Conservation (phyloP, 2,888 invertebrate species). For the Shargacucullia verbasci region DNA sequence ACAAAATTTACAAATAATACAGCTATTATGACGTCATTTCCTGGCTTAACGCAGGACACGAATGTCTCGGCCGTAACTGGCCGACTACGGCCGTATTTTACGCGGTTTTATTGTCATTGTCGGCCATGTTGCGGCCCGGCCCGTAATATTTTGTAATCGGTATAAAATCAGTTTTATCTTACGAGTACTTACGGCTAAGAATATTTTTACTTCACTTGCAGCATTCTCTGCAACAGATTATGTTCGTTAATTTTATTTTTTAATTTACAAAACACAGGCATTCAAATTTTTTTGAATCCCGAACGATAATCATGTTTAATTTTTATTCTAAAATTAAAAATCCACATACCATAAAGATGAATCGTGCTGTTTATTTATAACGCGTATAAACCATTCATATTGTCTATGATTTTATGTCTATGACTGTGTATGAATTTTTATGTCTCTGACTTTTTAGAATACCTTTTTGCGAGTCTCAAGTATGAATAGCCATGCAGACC, state of each 20-base stretch:
- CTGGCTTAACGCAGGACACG: conserved; percentile 32
- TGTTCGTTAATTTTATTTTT: conserved; percentile 6
- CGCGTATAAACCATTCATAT: too few relatives aligned
- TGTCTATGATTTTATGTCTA: too few relatives aligned
- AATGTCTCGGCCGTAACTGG: conserved; percentile 22
- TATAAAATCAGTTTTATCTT: conserved; percentile 53
- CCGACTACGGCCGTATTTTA: conserved; percentile 35
- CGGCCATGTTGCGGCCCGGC: conserved; percentile 10
- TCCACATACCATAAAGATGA: too few relatives aligned
- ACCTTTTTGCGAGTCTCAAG: too few relatives aligned
- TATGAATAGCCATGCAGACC: too few relatives aligned
- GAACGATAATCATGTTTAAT: not conserved
- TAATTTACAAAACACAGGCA: conserved; percentile 11
- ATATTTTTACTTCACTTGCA: conserved; percentile 13
- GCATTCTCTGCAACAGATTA: conserved; percentile 4
- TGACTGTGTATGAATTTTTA: too few relatives aligned
- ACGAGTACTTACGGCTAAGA: conserved; percentile 3
- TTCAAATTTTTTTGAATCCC: not conserved
- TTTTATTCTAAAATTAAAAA: too few relatives aligned
- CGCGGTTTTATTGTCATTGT: conserved; percentile 35
- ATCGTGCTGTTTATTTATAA: too few relatives aligned
- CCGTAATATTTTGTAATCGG: conserved; percentile 58
- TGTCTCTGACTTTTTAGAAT: too few relatives aligned
- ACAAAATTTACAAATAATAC: conserved; percentile 43
- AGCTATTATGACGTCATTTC: conserved; percentile 43